A percentile compares a stretch with the other conserved stretches of the same genome.
Evolutionary conservation across 2,888 invertebrate species (phyloP).

Genomic region (Scaeva pyrastri): DNA sequence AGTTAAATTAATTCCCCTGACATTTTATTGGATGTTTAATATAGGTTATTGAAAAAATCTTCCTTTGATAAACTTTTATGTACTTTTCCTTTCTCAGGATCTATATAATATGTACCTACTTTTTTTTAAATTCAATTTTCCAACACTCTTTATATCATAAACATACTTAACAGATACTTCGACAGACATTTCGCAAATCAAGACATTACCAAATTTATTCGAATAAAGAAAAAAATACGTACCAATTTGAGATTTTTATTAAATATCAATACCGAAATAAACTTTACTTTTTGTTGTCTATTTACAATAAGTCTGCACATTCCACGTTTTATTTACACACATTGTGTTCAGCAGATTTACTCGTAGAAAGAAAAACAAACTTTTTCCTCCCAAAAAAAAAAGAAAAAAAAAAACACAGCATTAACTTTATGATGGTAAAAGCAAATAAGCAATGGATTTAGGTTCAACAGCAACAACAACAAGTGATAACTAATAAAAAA

Average conservation of each 20-base stretch:
- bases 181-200: not conserved
- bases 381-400: not conserved
- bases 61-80: too few relatives aligned
- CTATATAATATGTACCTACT: too few relatives aligned
- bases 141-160: not conserved
- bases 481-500: slow-evolving; percentile 5
- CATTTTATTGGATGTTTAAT: too few relatives aligned
- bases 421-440: slow-evolving; percentile 3
- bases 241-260: slow-evolving; percentile 14
- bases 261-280: not conserved
- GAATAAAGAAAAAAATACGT: not conserved
- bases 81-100: too few relatives aligned
- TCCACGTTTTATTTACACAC: not conserved
- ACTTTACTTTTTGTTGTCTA: slow-evolving; percentile 2
- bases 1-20: too few relatives aligned
- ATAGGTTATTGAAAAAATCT: too few relatives aligned
- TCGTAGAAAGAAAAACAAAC: not conserved
- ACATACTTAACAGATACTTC: not conserved
- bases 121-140: not conserved
- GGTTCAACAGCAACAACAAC: not conserved
- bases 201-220: not conserved
- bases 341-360: too few relatives aligned
- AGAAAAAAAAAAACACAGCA: slow-evolving; percentile 2
- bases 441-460: slow-evolving; percentile 1
- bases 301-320: slow-evolving; percentile 6